phyloP scores from a whole-genome alignment of 2,113 vertebrate genomes.

The Xenus cinereus region DNA sequence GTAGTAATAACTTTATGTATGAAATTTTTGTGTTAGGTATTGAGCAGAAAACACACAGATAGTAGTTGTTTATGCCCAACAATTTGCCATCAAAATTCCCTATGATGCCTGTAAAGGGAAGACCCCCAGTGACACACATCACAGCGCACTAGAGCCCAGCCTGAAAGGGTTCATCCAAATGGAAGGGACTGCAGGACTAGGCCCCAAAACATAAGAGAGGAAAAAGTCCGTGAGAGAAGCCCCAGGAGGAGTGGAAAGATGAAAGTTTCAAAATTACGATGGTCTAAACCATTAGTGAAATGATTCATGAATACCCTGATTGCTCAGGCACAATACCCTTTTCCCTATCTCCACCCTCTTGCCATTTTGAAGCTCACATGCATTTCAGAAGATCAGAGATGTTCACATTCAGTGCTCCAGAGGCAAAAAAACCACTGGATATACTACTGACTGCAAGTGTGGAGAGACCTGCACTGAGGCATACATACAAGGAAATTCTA shows the following conservation, averaged over 20 bases:
- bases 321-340: background rate
- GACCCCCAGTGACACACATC: rapidly evolving
- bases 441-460: background rate
- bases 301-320: background rate
- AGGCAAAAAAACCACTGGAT: background rate
- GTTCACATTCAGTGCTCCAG: background rate
- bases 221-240: background rate
- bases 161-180: background rate
- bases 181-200: background rate
- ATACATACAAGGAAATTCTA: background rate
- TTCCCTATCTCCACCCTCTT: background rate
- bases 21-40: background rate
- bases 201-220: background rate
- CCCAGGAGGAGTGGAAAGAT: background rate
- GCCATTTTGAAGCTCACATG: background rate
- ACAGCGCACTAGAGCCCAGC: background rate
- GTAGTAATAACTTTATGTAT: background rate
- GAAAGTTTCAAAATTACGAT: background rate
- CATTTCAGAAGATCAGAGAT: background rate
- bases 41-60: background rate
- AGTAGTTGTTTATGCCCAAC: background rate
- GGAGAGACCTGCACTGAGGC: background rate
- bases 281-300: background rate
- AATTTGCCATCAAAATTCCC: background rate
- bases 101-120: background rate